phyloP scores from a whole-genome alignment of 2,797 vertebrate genomes.

The Microcaecilia unicolor region DNA sequence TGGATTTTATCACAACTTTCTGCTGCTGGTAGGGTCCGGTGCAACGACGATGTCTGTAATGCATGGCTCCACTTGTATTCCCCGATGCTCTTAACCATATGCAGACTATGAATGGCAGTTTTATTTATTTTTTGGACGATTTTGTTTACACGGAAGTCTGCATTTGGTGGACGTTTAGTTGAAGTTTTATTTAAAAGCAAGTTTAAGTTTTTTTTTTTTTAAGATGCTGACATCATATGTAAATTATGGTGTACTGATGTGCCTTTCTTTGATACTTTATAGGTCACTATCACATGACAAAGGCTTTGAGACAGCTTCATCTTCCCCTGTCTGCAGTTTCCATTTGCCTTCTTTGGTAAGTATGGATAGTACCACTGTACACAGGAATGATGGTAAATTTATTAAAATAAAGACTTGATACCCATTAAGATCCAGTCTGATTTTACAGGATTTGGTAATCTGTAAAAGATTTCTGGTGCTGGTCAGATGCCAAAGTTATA shows the following conservation, averaged over 20 bases:
- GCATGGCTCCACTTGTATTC: slow-evolving; percentile 24
- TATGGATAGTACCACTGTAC: slow-evolving; percentile 60
- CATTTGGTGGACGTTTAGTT: background rate
- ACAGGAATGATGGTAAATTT: slow-evolving; percentile 3
- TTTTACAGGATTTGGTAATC: no score
- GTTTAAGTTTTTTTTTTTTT: slow-evolving; percentile 28
- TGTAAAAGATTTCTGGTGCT: no score
- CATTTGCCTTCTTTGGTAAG: slow-evolving; percentile 86
- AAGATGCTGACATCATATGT: slow-evolving; percentile 19
- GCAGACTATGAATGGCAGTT: slow-evolving; percentile 19
- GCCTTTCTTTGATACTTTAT: slow-evolving; percentile 83
- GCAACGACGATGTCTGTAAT: slow-evolving; percentile 3
- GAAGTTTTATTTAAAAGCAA: slow-evolving; percentile 18
- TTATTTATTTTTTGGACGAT: slow-evolving; percentile 24
- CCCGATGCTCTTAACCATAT: slow-evolving; percentile 25
- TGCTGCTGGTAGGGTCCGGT: no score
- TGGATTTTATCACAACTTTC: no score
- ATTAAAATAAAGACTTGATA: no score
- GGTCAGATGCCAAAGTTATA: no score
- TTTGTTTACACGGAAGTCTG: background rate
- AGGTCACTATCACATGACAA: slow-evolving; percentile 94
- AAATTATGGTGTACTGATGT: slow-evolving; percentile 59
- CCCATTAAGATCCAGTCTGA: no score
- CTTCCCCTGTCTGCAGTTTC: slow-evolving; percentile 77
- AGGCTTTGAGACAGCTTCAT: slow-evolving; percentile 81